Evolutionary conservation across 2,113 vertebrate genomes (phyloP), one percentile per base, ranked within the genome.

Genomic region (Chloropsis hardwickii): DNA sequence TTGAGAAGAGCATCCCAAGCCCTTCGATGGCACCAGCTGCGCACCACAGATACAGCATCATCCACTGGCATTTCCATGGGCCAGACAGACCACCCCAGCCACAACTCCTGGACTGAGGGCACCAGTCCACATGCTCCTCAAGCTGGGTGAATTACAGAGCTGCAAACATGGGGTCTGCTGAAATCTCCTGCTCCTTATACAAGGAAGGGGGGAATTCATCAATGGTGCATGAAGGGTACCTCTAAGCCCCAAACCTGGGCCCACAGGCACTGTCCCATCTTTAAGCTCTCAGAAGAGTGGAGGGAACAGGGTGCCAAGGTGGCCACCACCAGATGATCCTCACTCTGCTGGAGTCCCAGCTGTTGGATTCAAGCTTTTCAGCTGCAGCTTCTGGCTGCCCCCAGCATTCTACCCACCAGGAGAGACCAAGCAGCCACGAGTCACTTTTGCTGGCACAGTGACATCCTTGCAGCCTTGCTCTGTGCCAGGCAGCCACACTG

Each of bases 201-300:
- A 42, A 9, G 24, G 33, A 76, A 60, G 4, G 11, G 7, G 15
- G 5, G 61, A 50, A 51, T 66, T 79, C 47, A 87, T 16, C 0
- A 1, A 19, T 14, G 31, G 65, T 15, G 12, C n/a, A 37, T 0
- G 1, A 85, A 77, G 12, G 39, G 58, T 29, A 76, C 11, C 29
- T 60, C 21, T 44, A 83, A 80, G 53, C 14, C 31, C 10, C 39
- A 54, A 37, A 57, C 48, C 61, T 40, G 23, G 29, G 40, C 25
- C 83, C 23, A 50, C n/a, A 91, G 44, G 42, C 66, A 83, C 14
- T 11, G 9, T 81, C 45, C 48, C 57, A 23, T 71, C 81, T 58
- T 84, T 35, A 81, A 62, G 39, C 8, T 65, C 57, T 78, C 1
- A 1, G 44, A 61, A 21, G 27, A 64, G 7, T 0, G 0, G 58